Base-by-base conservation (phyloP, 30 jellyfish, hydroid and myxozoan genomes). In the Pelagia noctiluca region DNA sequence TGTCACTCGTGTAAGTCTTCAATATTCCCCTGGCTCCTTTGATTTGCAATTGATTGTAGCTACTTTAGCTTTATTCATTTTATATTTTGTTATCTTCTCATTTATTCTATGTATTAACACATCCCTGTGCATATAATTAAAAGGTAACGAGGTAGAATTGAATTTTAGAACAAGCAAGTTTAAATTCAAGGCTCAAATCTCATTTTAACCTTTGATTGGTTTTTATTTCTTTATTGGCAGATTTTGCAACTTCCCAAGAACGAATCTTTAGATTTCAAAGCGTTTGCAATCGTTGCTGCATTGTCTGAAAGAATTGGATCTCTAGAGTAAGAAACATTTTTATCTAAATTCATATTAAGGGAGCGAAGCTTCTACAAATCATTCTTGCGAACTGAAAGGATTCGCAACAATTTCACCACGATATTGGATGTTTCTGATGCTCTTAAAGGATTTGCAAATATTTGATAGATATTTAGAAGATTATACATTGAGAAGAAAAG, bases 271-370 rank as follows among this genome's bases (percentile, higher is more conserved):
- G 87, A 77, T 34, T 87, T 87, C 91, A 87, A 87, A 57, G 83
- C 90, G 0, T 87, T 87, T 72, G 80, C 90, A 0, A 77, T 87
- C 11, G 91, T 87, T 0, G 72, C 84, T 36, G 96, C 91, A 22
- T 57, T 87, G 19, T 12, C 91, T 0, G 96, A 87, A 47, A 48
- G 90, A 33, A 82, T 87, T 16, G 38, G 62, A 32, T 67, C 88
- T n/a, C 72, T 87, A 54, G 96, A 87, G 96, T 87, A 76, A 69
- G 96, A n/a, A 76, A 31, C 12, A n/a, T n/a, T n/a, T n/a, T n/a
- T n/a, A n/a, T 67, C 64, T 3, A 24, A 7, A 10, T 8, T 25
- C 1, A 13, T 75, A 12, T 48, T 8, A 12, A 11, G 13, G 19
- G 12, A 50, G 32, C 80, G 24, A 68, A 13, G 70, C 19, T 47